Evolutionary conservation across 2,113 vertebrate genomes (phyloP).

Genomic region (Carlito syrichta): DNA sequence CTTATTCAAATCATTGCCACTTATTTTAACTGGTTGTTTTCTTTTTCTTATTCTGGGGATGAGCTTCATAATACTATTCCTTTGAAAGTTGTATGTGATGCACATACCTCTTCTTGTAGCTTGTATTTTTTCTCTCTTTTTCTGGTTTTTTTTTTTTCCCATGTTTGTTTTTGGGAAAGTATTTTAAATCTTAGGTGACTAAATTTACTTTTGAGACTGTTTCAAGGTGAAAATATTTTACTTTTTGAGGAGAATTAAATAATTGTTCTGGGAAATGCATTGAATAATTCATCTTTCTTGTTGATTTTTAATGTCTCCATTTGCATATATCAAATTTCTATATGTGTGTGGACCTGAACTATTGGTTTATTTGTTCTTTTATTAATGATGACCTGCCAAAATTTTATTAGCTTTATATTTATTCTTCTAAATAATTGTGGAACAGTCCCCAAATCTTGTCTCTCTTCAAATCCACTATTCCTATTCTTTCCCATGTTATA

Average conservation of each 20-base stretch:
- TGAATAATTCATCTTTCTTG: neutral
- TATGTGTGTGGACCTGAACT: neutral
- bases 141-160: neutral
- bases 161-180: neutral
- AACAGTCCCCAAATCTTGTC: neutral
- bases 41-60: neutral
- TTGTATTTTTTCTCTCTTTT: neutral
- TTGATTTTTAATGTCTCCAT: neutral
- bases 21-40: neutral
- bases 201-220: neutral
- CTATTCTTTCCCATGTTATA: neutral
- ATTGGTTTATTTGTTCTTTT: neutral
- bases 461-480: neutral
- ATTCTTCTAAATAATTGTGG: neutral
- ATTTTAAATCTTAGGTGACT: neutral
- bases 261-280: neutral
- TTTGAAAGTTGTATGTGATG: neutral
- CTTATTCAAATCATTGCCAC: neutral
- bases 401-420: neutral
- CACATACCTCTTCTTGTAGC: neutral
- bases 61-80: neutral
- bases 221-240: neutral
- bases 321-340: neutral
- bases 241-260: neutral
- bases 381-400: neutral